A percentile compares a stretch with the other conserved stretches of the same genome.
Evolutionary conservation across 2,888 invertebrate species (phyloP).

Genomic region (Syrista parreyssii): DNA sequence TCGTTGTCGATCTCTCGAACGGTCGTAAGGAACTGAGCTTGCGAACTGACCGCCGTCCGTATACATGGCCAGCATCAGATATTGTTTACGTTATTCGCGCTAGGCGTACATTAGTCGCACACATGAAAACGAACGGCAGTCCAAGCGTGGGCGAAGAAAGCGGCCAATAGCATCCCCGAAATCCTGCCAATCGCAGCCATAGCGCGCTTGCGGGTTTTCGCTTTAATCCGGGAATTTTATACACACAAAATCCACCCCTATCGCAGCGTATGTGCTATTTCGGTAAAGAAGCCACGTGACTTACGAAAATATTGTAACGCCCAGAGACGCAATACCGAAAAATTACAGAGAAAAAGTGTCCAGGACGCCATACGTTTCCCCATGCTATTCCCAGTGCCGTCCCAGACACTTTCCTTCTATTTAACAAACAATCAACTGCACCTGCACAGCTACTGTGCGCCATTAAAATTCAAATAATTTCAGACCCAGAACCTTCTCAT

Average conservation of each 20-base stretch:
- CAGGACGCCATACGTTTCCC: too few relatives aligned
- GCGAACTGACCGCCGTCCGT: constrained; percentile 8
- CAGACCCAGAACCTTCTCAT: background rate
- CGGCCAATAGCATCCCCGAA: background rate
- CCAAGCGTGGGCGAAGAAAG: background rate
- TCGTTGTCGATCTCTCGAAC: background rate
- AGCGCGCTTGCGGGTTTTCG: background rate
- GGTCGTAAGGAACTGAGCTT: constrained; percentile 14
- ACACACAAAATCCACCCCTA: background rate
- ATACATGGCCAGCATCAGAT: constrained; percentile 6
- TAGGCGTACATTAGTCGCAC: constrained; percentile 6
- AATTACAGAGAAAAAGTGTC: too few relatives aligned
- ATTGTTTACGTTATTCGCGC: constrained; percentile 17
- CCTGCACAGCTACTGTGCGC: background rate
- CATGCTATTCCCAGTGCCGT: too few relatives aligned
- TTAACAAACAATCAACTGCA: too few relatives aligned
- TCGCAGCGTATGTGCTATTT: background rate
- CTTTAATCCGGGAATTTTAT: background rate
- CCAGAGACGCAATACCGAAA: too few relatives aligned
- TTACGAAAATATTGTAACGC: too few relatives aligned
- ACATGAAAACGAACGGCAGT: background rate
- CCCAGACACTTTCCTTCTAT: too few relatives aligned
- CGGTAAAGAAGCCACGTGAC: background rate
- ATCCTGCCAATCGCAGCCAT: background rate
- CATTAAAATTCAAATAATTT: background rate